Percentiles rank a stretch among this genome's conserved stretches.
These are phyloP conservation scores for Tamias sibiricus DNA, from an alignment of 2,113 vertebrate species.

Conservation along the genomic window DNA sequence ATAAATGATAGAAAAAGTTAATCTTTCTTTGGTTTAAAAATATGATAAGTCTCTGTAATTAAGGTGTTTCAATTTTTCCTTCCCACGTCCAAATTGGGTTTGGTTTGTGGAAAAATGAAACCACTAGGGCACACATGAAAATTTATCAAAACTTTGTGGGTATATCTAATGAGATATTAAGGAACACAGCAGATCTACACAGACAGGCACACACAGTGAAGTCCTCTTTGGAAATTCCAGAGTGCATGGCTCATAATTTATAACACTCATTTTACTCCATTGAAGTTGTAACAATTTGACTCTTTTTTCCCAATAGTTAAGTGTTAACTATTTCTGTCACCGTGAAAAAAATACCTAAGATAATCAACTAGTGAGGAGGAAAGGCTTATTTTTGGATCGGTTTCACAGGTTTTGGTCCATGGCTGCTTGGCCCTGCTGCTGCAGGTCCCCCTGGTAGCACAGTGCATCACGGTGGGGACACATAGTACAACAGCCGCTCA, in stretches of 20 bases:
- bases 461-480: too few species aligned
- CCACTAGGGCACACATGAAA: background rate
- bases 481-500: too few species aligned
- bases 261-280: background rate
- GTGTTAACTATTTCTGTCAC: background rate
- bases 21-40: slow-evolving; percentile 36
- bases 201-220: background rate
- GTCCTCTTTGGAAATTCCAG: background rate
- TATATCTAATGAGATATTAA: background rate
- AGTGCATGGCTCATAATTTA: background rate
- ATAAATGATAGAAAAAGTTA: slow-evolving; percentile 1
- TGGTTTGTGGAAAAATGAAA: background rate
- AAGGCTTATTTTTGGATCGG: background rate
- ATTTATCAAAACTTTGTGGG: background rate
- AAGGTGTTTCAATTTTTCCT: slow-evolving; percentile 25
- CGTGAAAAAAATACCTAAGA: background rate
- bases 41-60: slow-evolving; percentile 46
- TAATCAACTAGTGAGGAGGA: background rate
- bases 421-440: too few species aligned
- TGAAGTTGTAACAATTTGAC: background rate
- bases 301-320: background rate
- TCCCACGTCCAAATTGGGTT: slow-evolving; percentile 28
- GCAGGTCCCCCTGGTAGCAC: too few species aligned
- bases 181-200: background rate
- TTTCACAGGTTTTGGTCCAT: background rate